Evolutionary conservation across 2,113 vertebrate genomes (phyloP), one percentile per base, ranked within the genome.

Genomic region (Delphinapterus leucas): DNA sequence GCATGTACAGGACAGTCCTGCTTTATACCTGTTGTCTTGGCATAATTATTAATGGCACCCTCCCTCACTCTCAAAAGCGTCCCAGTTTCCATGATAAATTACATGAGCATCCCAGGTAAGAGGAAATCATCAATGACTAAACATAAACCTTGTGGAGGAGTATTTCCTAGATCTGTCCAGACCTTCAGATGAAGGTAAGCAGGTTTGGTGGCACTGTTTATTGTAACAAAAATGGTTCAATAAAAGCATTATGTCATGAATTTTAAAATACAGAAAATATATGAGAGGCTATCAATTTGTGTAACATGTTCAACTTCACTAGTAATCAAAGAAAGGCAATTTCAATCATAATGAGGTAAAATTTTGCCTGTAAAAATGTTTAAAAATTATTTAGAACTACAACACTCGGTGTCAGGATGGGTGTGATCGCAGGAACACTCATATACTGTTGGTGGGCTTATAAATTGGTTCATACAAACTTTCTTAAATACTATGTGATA

Each of bases 361-460:
- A 25, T 84, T 91, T 93, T 86, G 6, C 44, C 67, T 88, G 15
- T 44, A 63, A 96, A 88, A 90, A n/a, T 93, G 71, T 81, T 95
- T 93, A 11, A 61, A 89, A 87, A 68, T 74, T 93, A 68, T 41
- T 95, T 83, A 93, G 92, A 94, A 93, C 70, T 60, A 8, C n/a
- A 79, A 36, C 63, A 41, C 14, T 76, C 14, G 38, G 26, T 58
- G 36, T 53, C 41, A 80, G 41, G 55, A 71, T 67, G 67, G 7
- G 1, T 73, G 0, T 90, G 88, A 61, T 55, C 12, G 61, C 83
- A 90, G n/a, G 26, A 95, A 80, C 8, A 83, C n/a, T 47, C 41
- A 55, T 60, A 26, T 53, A n/a, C 12, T 44, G 9, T 53, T 93
- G 81, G n/a, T 87, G 13, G 33, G 18, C 70, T 74, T 92, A 79